Base-by-base conservation (phyloP, 2,888 invertebrate species). In the Ctena decussata region DNA sequence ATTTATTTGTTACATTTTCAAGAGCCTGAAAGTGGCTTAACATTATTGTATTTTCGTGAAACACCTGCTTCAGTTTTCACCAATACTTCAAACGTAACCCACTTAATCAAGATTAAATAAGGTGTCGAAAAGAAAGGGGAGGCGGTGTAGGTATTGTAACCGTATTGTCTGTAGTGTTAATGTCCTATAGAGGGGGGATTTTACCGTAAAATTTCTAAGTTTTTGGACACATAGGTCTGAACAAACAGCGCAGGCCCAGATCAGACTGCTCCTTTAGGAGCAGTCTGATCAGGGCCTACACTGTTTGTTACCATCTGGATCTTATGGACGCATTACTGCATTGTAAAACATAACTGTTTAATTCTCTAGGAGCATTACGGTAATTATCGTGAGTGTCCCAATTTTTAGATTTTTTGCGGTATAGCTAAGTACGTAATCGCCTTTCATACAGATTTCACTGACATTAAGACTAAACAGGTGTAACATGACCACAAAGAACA, bases 361-460 rank as follows among this genome's bases (percentile, higher is more conserved):
- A n/a, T n/a, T n/a, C n/a, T n/a, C n/a, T n/a, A n/a, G n/a, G n/a
- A n/a, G n/a, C n/a, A n/a, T n/a, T n/a, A n/a, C n/a, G n/a, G n/a
- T n/a, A n/a, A n/a, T n/a, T n/a, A n/a, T n/a, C n/a, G n/a, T n/a
- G n/a, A n/a, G n/a, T n/a, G n/a, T n/a, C n/a, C n/a, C n/a, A n/a
- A n/a, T n/a, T n/a, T n/a, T n/a, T n/a, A n/a, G n/a, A 5, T 49
- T 49, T 49, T 49, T 21, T 49, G 21, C 21, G 8, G 18, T 49
- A 3, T 3, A 21, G 11, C 12, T 49, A 49, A 49, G 49, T 18
- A 49, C n/a, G n/a, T 49, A 49, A 49, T 49, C 49, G n/a, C 49
- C 49, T 75, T 46, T 49, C 69, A 74, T 80, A 69, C 80, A 80
- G 74, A 74, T 80, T 65, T 75, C 65, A n/a, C 46, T 80, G 80